These are phyloP conservation scores for Zootermopsis nevadensis DNA, from an alignment of 2,888 invertebrate species.

Conservation along the genomic window DNA sequence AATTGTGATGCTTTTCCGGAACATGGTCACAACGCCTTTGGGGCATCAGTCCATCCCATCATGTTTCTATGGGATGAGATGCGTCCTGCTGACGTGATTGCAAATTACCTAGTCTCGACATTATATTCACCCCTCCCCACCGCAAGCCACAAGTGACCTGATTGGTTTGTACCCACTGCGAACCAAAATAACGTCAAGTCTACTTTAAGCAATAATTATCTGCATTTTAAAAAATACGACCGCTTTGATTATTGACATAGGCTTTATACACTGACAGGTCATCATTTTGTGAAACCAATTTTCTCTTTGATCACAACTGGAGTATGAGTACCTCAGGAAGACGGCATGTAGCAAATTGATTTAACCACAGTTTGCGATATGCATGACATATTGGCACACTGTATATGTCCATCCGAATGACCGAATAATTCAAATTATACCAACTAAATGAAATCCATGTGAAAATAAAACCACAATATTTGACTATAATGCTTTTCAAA, in stretches of 20 bases:
- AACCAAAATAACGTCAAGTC: not conserved
- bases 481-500: not conserved
- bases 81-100: not conserved
- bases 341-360: not conserved
- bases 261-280: not conserved
- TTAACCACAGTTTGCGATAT: conserved; percentile 1
- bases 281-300: not conserved
- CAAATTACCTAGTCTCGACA: not conserved
- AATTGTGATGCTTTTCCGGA: not conserved
- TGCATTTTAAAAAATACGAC: not conserved
- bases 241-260: not conserved
- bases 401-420: not conserved
- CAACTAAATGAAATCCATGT: conserved; percentile 16
- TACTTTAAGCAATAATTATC: conserved; percentile 1
- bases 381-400: not conserved
- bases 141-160: not conserved
- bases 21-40: not conserved
- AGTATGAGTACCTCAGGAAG: not conserved
- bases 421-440: conserved; percentile 13
- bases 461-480: conserved; percentile 1
- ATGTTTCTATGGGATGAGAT: not conserved
- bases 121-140: not conserved
- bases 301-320: not conserved
- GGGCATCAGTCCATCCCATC: not conserved
- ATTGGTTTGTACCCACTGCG: not conserved